phyloP scores from a whole-genome alignment of 2,113 vertebrate genomes.

The Dendrocopos noguchii region DNA sequence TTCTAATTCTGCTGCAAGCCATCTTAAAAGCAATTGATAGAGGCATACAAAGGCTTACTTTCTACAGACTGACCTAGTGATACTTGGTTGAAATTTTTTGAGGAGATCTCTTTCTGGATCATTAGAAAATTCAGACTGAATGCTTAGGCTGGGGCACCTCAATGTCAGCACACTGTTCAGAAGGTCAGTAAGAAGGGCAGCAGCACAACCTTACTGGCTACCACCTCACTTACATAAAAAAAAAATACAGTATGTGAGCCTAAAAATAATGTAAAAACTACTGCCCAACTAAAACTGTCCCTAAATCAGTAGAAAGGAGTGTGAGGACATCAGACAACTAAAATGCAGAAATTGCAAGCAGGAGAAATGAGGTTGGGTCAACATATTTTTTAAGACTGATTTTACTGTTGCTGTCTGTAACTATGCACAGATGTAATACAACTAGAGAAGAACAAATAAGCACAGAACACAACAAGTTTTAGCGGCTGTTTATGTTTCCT shows the following conservation, averaged over 20 bases:
- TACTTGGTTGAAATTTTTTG: background rate
- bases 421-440: background rate
- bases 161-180: background rate
- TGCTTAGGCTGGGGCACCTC: background rate
- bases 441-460: background rate
- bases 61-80: background rate
- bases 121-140: background rate
- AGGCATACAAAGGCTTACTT: background rate
- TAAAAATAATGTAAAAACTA: background rate
- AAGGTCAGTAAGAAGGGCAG: background rate
- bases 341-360: background rate
- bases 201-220: background rate
- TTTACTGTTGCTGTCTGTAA: background rate
- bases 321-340: background rate
- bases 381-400: background rate
- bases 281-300: background rate
- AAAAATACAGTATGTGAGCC: background rate
- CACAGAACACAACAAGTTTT: background rate
- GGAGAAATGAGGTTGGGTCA: background rate
- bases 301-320: background rate
- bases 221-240: background rate
- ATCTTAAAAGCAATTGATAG: background rate
- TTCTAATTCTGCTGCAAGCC: background rate
- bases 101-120: background rate
- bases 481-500: background rate